Conservation (phyloP, 2,797 vertebrate species). For the Halcyon badia region DNA sequence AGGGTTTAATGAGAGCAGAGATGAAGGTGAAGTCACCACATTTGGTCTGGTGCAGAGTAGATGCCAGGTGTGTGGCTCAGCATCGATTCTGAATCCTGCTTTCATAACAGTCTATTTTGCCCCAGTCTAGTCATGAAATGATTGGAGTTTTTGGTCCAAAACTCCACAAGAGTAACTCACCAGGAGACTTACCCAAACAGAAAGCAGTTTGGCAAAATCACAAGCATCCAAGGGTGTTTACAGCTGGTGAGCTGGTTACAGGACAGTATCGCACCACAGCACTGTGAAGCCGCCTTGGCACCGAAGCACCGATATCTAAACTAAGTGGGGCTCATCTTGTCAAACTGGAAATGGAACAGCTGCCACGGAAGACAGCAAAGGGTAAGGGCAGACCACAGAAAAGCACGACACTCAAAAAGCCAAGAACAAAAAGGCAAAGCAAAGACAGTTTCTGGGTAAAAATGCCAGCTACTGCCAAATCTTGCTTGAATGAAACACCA, state of each 20-base stretch:
- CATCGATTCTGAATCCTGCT: background rate
- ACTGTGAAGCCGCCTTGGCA: too few species aligned
- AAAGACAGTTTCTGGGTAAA: background rate
- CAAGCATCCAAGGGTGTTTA: too few species aligned
- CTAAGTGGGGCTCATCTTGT: background rate
- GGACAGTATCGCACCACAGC: too few species aligned
- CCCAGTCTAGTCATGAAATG: background rate
- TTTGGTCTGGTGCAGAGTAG: background rate
- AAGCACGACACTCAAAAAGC: background rate
- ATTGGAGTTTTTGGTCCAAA: background rate
- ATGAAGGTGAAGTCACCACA: too few species aligned
- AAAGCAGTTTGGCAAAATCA: too few species aligned
- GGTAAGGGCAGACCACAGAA: background rate
- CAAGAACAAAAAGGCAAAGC: background rate
- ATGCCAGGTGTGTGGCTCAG: accelerated
- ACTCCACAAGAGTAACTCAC: too few species aligned
- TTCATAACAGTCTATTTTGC: background rate
- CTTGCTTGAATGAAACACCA: background rate
- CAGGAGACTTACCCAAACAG: too few species aligned
- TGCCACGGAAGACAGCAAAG: background rate
- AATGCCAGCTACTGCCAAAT: too few species aligned
- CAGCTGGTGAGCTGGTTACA: too few species aligned
- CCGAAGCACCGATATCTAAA: too few species aligned
- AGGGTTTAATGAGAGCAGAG: too few species aligned
- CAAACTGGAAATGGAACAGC: background rate